These are phyloP conservation scores for Saxicola maurus DNA, from an alignment of 2,797 vertebrate genomes.

Conservation along the genomic window DNA sequence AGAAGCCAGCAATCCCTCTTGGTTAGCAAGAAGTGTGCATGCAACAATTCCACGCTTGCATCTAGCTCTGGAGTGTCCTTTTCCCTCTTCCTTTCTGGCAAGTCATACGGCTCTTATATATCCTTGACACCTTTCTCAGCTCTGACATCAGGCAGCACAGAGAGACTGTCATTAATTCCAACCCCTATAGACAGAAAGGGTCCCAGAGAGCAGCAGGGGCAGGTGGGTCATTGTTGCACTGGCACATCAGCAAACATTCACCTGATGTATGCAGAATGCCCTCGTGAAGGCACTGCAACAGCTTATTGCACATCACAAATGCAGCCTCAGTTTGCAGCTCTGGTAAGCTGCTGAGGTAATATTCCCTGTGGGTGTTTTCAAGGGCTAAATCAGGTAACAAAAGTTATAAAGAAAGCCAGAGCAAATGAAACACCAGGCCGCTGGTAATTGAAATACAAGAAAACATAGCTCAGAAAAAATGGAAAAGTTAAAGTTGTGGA, in stretches of 20 bases:
- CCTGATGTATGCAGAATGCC: background rate
- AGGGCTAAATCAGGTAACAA: slow-evolving; percentile 39
- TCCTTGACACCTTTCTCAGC: slow-evolving; percentile 46
- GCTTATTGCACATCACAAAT: background rate
- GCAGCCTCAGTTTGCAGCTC: background rate
- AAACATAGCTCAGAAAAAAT: background rate
- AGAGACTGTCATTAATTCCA: slow-evolving; percentile 41
- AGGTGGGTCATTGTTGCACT: background rate
- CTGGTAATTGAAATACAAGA: background rate
- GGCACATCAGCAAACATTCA: slow-evolving; percentile 36
- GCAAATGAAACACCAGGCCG: background rate
- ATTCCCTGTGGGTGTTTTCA: slow-evolving; percentile 36
- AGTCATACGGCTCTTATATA: slow-evolving; percentile 63
- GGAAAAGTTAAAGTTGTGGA: background rate
- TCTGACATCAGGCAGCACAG: slow-evolving; percentile 68
- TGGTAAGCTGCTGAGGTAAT: slow-evolving; percentile 32
- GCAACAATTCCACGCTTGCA: slow-evolving; percentile 15
- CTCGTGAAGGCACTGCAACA: background rate
- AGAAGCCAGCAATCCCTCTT: background rate
- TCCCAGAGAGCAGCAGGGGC: slow-evolving; percentile 42
- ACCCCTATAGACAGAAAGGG: slow-evolving; percentile 31
- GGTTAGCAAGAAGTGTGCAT: background rate
- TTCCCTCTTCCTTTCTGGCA: slow-evolving; percentile 1
- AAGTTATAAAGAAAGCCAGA: background rate
- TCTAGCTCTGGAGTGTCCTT: slow-evolving; percentile 21